These are phyloP conservation scores for Helicoverpa armigera DNA, from an alignment of 1,140 invertebrate species.

Conservation along the genomic window DNA sequence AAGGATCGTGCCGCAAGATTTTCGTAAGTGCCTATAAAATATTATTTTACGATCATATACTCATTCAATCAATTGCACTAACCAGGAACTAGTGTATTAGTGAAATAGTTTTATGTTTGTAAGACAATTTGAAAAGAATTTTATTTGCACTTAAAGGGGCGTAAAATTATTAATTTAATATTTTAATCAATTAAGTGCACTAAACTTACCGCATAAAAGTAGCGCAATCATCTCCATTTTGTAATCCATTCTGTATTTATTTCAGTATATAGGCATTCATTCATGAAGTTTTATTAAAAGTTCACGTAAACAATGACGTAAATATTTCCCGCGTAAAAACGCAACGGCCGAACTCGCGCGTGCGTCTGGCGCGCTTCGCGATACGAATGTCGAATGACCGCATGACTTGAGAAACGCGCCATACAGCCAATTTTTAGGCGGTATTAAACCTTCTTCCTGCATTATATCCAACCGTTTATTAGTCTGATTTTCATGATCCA, in stretches of 20 bases:
- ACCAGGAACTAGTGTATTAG: neutral
- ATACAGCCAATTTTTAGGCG: constrained; percentile 38
- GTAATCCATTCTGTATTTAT: constrained; percentile 55
- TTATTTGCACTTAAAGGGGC: too few species aligned
- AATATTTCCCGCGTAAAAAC: constrained; percentile 62
- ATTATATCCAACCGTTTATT: neutral
- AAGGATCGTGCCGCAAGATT: neutral
- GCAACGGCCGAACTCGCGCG: constrained; percentile 63
- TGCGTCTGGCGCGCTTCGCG: constrained; percentile 75
- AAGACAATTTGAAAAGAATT: too few species aligned
- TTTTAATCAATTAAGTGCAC: neutral
- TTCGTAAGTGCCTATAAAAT: neutral
- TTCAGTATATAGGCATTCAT: constrained; percentile 42
- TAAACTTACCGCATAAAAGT: constrained; percentile 75
- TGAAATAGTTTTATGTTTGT: neutral
- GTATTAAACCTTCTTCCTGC: constrained; percentile 31
- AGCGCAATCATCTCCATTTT: constrained; percentile 67
- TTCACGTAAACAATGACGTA: constrained; percentile 59
- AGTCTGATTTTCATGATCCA: neutral
- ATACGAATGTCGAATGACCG: constrained; percentile 71
- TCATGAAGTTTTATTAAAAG: constrained; percentile 40
- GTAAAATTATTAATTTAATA: neutral
- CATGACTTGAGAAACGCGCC: constrained; percentile 14
- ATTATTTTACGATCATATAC: neutral
- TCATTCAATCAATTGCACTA: too few species aligned